Percentiles rank a stretch among this genome's conserved stretches.
Conservation (phyloP, 2,113 vertebrate species). For the Eulemur rufifrons region DNA sequence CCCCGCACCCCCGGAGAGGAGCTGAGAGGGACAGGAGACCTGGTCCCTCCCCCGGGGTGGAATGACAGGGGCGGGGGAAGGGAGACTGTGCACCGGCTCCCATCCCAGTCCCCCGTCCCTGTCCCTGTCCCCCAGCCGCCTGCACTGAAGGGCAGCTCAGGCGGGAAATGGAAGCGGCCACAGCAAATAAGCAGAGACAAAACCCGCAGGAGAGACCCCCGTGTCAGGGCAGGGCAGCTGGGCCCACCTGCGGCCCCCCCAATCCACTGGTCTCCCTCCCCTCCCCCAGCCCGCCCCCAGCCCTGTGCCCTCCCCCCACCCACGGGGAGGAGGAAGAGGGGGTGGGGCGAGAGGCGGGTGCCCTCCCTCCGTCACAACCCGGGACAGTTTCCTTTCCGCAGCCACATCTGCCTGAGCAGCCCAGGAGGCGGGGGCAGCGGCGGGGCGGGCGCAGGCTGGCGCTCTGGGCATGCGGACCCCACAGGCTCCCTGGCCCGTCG, state of each 20-base stretch:
- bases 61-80: not conserved
- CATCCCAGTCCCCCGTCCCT: too few species aligned
- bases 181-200: not conserved
- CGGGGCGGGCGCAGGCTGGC: not conserved
- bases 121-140: not conserved
- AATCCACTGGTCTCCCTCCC: not conserved
- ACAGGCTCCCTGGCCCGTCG: not conserved
- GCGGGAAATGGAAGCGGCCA: not conserved
- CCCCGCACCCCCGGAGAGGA: not conserved
- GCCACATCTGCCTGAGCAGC: conserved; percentile 78
- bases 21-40: too few species aligned
- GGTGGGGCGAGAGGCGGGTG: not conserved
- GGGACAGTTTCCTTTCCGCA: conserved; percentile 86
- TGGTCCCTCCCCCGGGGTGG: not conserved
- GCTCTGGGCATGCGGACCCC: conserved; percentile 53
- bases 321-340: conserved; percentile 46
- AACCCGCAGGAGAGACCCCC: not conserved
- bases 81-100: rapidly evolving
- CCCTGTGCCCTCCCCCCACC: not conserved
- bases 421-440: not conserved
- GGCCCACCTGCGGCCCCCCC: not conserved
- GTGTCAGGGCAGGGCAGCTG: rapidly evolving
- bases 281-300: rapidly evolving
- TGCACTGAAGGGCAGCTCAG: not conserved
- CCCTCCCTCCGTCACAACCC: not conserved